phyloP scores from a whole-genome alignment of 2,888 invertebrate genomes.

The Eustalomyia histrio region DNA sequence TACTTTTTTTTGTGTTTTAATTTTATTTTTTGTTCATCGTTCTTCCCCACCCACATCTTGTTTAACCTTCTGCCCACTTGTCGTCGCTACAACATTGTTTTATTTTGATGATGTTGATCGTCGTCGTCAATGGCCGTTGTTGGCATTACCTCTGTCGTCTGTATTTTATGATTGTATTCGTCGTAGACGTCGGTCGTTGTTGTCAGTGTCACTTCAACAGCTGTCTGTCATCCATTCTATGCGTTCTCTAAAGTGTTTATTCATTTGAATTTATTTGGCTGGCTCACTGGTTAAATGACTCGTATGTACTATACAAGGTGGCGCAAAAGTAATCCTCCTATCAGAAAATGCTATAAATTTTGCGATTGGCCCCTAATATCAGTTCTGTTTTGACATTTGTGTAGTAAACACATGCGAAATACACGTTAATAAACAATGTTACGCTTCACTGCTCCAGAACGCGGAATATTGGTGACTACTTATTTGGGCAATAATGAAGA shows the following conservation, averaged over 20 bases:
- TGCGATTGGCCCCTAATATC: too few relatives aligned
- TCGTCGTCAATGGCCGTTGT: conserved; percentile 1
- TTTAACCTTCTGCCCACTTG: conserved; percentile 56
- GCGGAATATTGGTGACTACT: too few relatives aligned
- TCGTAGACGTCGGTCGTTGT: conserved; percentile 13
- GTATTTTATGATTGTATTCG: not conserved
- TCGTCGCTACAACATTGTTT: conserved; percentile 47
- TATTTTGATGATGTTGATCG: conserved; percentile 22
- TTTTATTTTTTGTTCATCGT: conserved; percentile 8
- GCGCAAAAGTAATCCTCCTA: too few relatives aligned
- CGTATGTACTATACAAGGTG: too few relatives aligned
- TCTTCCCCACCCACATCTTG: conserved; percentile 50
- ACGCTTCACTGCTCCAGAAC: too few relatives aligned
- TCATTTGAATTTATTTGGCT: conserved; percentile 1
- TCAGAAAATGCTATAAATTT: too few relatives aligned
- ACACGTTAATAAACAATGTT: too few relatives aligned
- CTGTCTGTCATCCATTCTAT: conserved; percentile 54
- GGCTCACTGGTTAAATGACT: not conserved
- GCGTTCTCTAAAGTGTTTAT: not conserved
- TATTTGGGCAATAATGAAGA: too few relatives aligned
- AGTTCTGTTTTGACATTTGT: too few relatives aligned
- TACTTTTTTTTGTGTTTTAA: not conserved
- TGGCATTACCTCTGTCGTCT: conserved; percentile 17
- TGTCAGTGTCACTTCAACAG: conserved; percentile 56
- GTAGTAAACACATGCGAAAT: too few relatives aligned